Evolutionary conservation across 2,888 invertebrate genomes (phyloP).

Genomic region (Enchytraeus crypticus): DNA sequence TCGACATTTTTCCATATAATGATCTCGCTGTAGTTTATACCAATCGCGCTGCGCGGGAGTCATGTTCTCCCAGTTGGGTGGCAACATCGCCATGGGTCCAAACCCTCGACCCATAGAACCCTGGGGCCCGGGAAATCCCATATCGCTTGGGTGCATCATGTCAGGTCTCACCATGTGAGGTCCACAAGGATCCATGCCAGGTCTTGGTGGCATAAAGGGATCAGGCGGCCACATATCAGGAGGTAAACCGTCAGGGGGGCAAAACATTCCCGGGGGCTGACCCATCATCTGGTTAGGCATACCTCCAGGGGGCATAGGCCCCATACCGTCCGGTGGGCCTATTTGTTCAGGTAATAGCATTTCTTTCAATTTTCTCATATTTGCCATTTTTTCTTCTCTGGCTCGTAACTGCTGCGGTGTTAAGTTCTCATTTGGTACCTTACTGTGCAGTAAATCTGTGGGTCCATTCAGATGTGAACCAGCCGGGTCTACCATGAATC

Average conservation of each 20-base stretch:
- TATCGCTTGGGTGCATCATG: not conserved
- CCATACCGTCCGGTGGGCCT: conserved; percentile 39
- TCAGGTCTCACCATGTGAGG: not conserved
- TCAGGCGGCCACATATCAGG: not conserved
- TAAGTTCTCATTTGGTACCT: conserved; percentile 63
- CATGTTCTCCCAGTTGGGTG: conserved; percentile 40
- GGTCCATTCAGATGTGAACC: too few relatives aligned
- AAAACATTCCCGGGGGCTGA: conserved; percentile 1
- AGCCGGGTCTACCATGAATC: too few relatives aligned
- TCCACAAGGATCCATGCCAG: not conserved
- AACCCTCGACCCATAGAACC: not conserved
- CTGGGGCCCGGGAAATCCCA: not conserved
- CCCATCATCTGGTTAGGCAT: conserved; percentile 42
- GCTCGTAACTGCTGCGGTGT: conserved; percentile 91
- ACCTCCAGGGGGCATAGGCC: conserved; percentile 32
- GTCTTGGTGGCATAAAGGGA: not conserved
- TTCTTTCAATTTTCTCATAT: conserved; percentile 81
- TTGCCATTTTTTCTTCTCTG: conserved; percentile 83
- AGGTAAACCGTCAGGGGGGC: not conserved
- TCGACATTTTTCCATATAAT: conserved; percentile 29
- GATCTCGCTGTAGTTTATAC: conserved; percentile 81
- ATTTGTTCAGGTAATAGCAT: conserved; percentile 71
- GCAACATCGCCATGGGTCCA: conserved; percentile 4
- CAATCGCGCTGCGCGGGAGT: conserved; percentile 68
- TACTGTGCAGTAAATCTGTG: not conserved